Conservation (phyloP, 1,140 invertebrate species). For the Drosophila bipectinata region DNA sequence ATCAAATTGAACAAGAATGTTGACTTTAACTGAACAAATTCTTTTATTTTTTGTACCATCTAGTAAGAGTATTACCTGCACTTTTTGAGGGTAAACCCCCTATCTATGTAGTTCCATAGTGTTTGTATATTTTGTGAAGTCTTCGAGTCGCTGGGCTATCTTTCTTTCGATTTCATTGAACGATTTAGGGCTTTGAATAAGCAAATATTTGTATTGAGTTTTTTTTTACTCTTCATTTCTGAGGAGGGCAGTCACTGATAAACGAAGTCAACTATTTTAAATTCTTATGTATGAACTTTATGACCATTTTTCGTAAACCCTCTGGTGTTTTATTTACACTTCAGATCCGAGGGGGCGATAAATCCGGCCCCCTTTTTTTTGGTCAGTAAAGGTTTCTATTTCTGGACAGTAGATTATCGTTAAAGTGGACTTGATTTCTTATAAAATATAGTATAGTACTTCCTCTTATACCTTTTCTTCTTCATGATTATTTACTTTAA, state of each 20-base stretch:
- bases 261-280: conserved; percentile 57
- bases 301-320: conserved; percentile 59
- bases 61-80: not conserved
- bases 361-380: not conserved
- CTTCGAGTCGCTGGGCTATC: conserved; percentile 9
- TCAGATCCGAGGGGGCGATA: conserved; percentile 30
- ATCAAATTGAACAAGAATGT: no score
- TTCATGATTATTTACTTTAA: not conserved
- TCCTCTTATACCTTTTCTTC: not conserved
- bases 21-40: no score
- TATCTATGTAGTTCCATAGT: no score
- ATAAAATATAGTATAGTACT: not conserved
- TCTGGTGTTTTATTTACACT: conserved; percentile 37
- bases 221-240: conserved; percentile 8
- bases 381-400: conserved; percentile 8
- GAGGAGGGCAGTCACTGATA: conserved; percentile 44
- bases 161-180: conserved; percentile 21
- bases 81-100: not conserved
- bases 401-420: conserved; percentile 7
- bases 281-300: conserved; percentile 67
- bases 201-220: conserved; percentile 31
- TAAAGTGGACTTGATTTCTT: not conserved
- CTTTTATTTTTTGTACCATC: not conserved
- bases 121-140: no score
- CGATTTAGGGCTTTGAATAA: conserved; percentile 44